Evolutionary conservation across 2,113 vertebrate genomes (phyloP), one percentile per base, ranked within the genome.

Genomic region (Abramis brama): DNA sequence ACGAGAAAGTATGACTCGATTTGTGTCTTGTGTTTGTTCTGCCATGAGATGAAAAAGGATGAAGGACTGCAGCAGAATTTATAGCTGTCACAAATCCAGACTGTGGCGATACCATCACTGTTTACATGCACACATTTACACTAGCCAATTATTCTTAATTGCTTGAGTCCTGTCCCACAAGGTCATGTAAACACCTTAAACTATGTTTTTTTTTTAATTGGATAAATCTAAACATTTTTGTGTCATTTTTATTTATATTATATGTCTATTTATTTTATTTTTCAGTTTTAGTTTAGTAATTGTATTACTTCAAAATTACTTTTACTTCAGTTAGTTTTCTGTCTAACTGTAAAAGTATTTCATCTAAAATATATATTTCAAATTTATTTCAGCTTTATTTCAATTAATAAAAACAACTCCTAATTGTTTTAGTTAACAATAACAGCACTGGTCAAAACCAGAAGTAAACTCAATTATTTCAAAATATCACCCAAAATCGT

Each of bases 21-120:
- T 85, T 88, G 45, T 45, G n/a, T 66, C 80, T 45, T 85, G 79
- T 82, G 84, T 87, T 87, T 87, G 79, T 60, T 23, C 70, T 47
- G 74, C 25, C 27, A 27, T 27, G n/a, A 76, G 36, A 19, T 50
- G 25, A 66, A 82, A n/a, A 52, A 47, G 30, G 59, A 78, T 1
- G 21, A 81, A 70, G 43, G 60, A 77, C 52, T 59, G 76, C 27
- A 59, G 55, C 52, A 79, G 10, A 39, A 64, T 62, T 43, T 80
- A 79, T 43, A 80, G 79, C 59, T 2, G 39, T 66, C 59, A 80
- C 39, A 60, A 45, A n/a, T n/a, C n/a, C n/a, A n/a, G n/a, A n/a
- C n/a, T n/a, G 13, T 25, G 23, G n/a, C 50, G 39, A 68, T 47
- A 30, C 30, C 33, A 33, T 55, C 25, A 13, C 6, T 70, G 80